Conservation (phyloP, 2,888 invertebrate species). For the Cloeon dipterum region DNA sequence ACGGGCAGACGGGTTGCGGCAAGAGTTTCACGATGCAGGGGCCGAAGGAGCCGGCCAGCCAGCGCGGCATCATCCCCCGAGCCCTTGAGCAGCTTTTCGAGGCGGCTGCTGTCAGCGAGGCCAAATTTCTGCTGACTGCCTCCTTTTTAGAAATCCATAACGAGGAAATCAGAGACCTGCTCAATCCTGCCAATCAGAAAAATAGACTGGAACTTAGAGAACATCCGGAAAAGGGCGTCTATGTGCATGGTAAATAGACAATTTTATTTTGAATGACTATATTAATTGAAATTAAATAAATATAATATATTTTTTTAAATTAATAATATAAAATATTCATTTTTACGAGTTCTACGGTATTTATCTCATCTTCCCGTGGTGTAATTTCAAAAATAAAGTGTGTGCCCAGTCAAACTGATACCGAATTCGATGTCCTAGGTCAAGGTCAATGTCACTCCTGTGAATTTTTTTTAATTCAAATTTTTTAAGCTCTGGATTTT, state of each 20-base stretch:
- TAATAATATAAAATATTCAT: too few species aligned
- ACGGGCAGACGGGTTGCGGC: conserved; percentile 82
- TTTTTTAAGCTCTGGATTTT: too few species aligned
- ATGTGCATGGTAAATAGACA: conserved; percentile 28
- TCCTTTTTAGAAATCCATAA: conserved; percentile 71
- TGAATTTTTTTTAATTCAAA: too few species aligned
- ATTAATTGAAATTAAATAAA: background rate
- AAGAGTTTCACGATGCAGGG: conserved; percentile 85
- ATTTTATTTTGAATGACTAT: too few species aligned
- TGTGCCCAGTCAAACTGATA: too few species aligned
- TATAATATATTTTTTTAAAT: too few species aligned
- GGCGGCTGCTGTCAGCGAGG: conserved; percentile 45
- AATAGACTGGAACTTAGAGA: conserved; percentile 39
- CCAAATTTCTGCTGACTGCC: conserved; percentile 49
- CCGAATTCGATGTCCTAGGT: too few species aligned
- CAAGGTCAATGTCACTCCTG: too few species aligned
- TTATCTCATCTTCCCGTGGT: too few species aligned
- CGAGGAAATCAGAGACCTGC: conserved; percentile 49
- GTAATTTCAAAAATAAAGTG: too few species aligned
- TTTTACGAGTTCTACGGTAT: too few species aligned
- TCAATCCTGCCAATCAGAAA: conserved; percentile 28
- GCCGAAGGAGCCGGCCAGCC: conserved; percentile 16
- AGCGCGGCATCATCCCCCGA: conserved; percentile 41
- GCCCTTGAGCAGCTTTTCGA: conserved; percentile 80
- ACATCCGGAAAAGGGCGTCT: conserved; percentile 36